phyloP scores from a whole-genome alignment of 92 coral and sea anemone genomes.

The Epizoanthus scotinus region DNA sequence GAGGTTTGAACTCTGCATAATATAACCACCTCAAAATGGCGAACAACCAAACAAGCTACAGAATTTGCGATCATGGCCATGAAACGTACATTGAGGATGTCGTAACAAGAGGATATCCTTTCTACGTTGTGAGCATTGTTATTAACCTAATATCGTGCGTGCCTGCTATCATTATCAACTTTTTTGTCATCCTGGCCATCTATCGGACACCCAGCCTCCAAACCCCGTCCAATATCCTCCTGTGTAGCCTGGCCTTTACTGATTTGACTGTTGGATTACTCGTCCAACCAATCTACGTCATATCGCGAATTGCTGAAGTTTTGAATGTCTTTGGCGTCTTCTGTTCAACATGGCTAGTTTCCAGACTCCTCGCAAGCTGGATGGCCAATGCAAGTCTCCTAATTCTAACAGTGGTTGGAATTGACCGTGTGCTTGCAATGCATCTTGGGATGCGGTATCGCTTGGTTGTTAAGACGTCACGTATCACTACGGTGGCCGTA shows the following conservation, averaged over 20 bases:
- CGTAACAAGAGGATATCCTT: conserved; percentile 22
- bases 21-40: too few relatives aligned
- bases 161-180: conserved; percentile 4
- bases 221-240: conserved; percentile 50
- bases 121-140: conserved; percentile 32
- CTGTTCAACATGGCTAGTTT: conserved; percentile 52
- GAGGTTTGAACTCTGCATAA: too few relatives aligned
- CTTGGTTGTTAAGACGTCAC: conserved; percentile 36
- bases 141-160: conserved; percentile 18
- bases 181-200: conserved; percentile 11
- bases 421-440: conserved; percentile 60
- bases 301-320: conserved; percentile 43
- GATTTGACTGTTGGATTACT: conserved; percentile 53
- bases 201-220: conserved; percentile 41
- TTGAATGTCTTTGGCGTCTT: conserved; percentile 27
- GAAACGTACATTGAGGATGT: conserved; percentile 34
- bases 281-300: conserved; percentile 56
- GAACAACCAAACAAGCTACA: conserved; percentile 5
- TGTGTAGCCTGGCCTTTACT: conserved; percentile 55
- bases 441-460: conserved; percentile 50
- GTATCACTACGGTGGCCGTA: conserved; percentile 18
- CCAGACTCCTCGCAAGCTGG: conserved; percentile 54
- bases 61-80: conserved; percentile 29
- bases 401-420: conserved; percentile 51
- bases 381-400: conserved; percentile 48